phyloP scores from a whole-genome alignment of 2,113 vertebrate genomes.

The Sialia sialis region DNA sequence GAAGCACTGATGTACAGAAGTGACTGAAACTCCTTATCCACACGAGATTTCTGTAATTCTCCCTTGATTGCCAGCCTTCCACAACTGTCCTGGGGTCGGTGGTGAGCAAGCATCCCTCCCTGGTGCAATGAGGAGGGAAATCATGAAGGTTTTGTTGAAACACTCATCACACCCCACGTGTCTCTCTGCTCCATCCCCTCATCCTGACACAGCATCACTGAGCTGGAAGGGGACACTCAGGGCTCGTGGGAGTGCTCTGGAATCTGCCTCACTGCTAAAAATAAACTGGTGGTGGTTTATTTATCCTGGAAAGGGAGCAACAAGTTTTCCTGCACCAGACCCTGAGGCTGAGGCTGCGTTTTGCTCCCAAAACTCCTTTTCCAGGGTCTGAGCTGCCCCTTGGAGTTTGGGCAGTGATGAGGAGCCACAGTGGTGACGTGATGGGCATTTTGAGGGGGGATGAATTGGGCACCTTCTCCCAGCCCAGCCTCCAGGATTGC shows the following conservation, averaged over 20 bases:
- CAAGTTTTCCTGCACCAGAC: not conserved
- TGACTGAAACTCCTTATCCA: rapidly evolving
- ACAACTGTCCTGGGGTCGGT: rapidly evolving
- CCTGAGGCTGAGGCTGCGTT: not conserved
- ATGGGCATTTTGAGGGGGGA: rapidly evolving
- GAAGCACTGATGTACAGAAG: not conserved
- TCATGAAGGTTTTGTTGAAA: not conserved
- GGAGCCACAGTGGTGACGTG: rapidly evolving
- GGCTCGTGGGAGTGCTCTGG: not conserved
- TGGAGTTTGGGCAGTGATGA: not conserved
- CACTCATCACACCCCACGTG: rapidly evolving
- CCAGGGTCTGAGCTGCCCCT: not conserved
- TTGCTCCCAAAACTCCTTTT: not conserved
- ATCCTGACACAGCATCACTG: rapidly evolving
- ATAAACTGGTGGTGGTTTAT: not conserved
- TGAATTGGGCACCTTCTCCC: not conserved
- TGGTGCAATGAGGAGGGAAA: not conserved
- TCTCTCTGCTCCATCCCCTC: not conserved
- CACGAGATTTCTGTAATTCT: rapidly evolving
- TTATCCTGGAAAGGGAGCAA: conserved; percentile 3
- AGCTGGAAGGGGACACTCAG: not conserved
- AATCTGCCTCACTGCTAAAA: not conserved
- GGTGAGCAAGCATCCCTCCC: not conserved
- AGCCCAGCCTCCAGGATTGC: rapidly evolving
- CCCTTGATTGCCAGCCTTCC: not conserved